phyloP scores from a whole-genome alignment of 2,888 invertebrate species.

The Drosophila dives region DNA sequence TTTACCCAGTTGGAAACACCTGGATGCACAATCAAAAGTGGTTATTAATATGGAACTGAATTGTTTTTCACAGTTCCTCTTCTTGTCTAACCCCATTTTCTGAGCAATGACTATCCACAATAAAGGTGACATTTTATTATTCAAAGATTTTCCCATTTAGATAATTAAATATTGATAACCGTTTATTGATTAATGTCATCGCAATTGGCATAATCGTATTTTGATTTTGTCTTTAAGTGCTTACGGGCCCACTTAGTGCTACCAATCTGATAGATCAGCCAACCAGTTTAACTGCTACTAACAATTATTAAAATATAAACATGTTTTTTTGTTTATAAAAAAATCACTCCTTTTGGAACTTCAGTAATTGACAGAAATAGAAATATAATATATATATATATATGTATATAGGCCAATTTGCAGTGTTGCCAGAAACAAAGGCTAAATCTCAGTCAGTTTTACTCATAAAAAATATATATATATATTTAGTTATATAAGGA shows the following conservation, averaged over 20 bases:
- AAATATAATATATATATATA: too few species aligned
- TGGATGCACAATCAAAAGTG: constrained; percentile 12
- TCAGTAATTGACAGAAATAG: too few species aligned
- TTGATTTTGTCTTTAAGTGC: background rate
- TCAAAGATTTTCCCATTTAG: background rate
- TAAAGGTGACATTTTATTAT: background rate
- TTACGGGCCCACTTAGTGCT: background rate
- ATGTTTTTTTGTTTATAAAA: background rate
- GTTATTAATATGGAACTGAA: constrained; percentile 31
- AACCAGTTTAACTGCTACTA: background rate
- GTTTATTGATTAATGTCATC: background rate
- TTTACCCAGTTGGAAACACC: constrained; percentile 33
- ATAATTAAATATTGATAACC: background rate
- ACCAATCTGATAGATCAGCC: background rate
- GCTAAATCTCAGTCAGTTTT: background rate
- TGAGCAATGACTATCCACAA: background rate
- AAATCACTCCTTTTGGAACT: too few species aligned
- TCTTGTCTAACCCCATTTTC: background rate
- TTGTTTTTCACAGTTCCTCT: constrained; percentile 12
- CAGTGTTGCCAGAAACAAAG: background rate
- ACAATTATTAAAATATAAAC: background rate
- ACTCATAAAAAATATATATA: background rate
- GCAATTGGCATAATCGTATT: background rate
- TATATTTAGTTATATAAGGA: background rate
- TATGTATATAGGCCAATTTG: background rate